Base-by-base conservation (phyloP, 1,140 invertebrate genomes). In the Hydropsyche tenuis region DNA sequence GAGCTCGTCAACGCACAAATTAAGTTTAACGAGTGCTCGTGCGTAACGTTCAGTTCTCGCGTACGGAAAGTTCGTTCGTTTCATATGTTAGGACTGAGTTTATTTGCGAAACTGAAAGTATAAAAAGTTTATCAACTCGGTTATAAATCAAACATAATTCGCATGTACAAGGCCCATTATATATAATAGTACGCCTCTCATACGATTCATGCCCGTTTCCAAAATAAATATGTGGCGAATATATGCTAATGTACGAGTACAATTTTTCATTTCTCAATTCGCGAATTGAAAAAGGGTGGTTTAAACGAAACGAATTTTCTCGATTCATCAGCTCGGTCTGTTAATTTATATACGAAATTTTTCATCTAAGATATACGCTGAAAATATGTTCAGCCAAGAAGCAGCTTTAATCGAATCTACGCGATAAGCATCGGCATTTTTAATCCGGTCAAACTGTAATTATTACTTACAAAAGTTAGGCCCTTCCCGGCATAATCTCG, bases 71-170 rank as follows among this genome's bases (percentile, higher is more conserved):
- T 70, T 70, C 51, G 56, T 70, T 25, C 43, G 23, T 11, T n/a
- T n/a, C n/a, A n/a, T n/a, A n/a, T n/a, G n/a, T n/a, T n/a, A 22
- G 43, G 68, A 48, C 23, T 69, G 65, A 69, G 65, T 69, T 69
- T 69, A 69, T 69, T 48, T 69, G 25, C 43, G n/a, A 69, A 43
- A 30, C 45, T 14, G 46, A 16, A 30, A 51, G 65, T 30, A 68
- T 37, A 37, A 70, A 69, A 56, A 56, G 68, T 70, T 37, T 27
- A 20, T 70, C 68, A 70, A 56, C 46, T 70, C 51, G n/a, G 68
- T 46, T 37, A 70, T 70, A 70, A 70, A 70, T 70, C 68, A 70
- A 56, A 70, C 16, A 53, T 70, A 37, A 56, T 56, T 70, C 68
- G 20, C 56, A 42, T 37, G 30, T 37, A 4, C 30, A 4, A 9